Conservation (phyloP, 2,888 invertebrate genomes). For the Oithona nana region DNA sequence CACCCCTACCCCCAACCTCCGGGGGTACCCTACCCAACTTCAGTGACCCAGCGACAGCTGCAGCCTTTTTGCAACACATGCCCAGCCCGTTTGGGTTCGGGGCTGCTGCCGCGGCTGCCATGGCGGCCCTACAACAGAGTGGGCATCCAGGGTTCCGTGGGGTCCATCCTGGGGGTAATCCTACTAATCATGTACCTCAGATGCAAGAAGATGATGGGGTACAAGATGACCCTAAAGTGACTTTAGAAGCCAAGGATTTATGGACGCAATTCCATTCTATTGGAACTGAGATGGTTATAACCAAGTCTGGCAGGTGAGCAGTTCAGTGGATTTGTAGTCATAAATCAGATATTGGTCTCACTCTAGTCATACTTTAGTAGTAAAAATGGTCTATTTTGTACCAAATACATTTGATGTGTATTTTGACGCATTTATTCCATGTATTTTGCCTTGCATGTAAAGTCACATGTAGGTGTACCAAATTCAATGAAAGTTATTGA, state of each 20-base stretch:
- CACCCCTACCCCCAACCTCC: slow-evolving; percentile 18
- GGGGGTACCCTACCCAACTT: background rate
- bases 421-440: background rate
- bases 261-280: slow-evolving; percentile 98
- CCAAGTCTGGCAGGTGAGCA: slow-evolving; percentile 95
- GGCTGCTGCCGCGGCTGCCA: slow-evolving; percentile 8
- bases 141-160: background rate
- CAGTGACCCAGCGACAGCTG: slow-evolving; percentile 1
- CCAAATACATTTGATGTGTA: too few species aligned
- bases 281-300: slow-evolving; percentile 99
- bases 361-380: too few species aligned
- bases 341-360: background rate
- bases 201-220: slow-evolving; percentile 79
- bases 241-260: slow-evolving; percentile 89
- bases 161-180: background rate
- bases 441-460: background rate
- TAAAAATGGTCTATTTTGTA: too few species aligned
- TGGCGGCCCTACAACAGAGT: background rate
- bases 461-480: background rate
- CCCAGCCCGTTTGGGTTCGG: background rate
- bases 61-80: background rate
- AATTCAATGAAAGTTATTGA: background rate
- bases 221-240: slow-evolving; percentile 94
- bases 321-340: too few species aligned
- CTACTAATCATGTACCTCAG: background rate